Base-by-base conservation (phyloP, 2,113 vertebrate genomes). In the Pungitius pungitius region DNA sequence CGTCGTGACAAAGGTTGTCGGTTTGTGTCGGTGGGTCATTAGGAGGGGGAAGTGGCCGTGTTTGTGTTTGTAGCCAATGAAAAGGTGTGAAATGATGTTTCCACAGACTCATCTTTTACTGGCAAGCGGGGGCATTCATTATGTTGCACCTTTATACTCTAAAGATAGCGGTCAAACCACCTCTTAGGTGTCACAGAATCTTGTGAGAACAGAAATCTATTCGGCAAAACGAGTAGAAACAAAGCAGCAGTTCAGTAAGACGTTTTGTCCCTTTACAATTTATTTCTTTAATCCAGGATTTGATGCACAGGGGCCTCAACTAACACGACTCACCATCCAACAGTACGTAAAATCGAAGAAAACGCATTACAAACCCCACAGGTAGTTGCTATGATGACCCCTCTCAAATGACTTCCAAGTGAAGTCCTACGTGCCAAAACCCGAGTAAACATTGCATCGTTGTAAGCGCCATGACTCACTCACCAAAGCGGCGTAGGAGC, bases 381-480 rank as follows among this genome's bases (percentile, higher is more conserved):
- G 66, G 71, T 64, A 62, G 45, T 75, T 80, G 82, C 45, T 64
- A 69, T 63, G 75, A 87, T 70, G 49, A 69, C 72, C 60, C 37
- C 63, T 69, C 69, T 75, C 58, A 64, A 63, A 78, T 76, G 30
- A 76, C 68, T 56, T 30, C 57, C 43, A 78, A 63, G 67, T 67
- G 54, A 78, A 77, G 47, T 22, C 64, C 27, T 61, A 70, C 72
- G 69, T 85, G 75, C 80, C 78, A 82, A 83, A 87, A 71, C 62
- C 49, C 33, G 75, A 85, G 78, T 73, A 81, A 91, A 89, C 85
- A 83, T 37, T 0, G 54, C 13, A 0, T 42, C 60, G 37, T 54
- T 68, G 59, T 77, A 66, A 61, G 84, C 65, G 65, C 56, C 57
- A 2, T 84, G 81, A 90, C 68, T 88, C 87, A 87, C 59, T 85